phyloP scores from a whole-genome alignment of 2,113 vertebrate species.

The Gymnogyps californianus region DNA sequence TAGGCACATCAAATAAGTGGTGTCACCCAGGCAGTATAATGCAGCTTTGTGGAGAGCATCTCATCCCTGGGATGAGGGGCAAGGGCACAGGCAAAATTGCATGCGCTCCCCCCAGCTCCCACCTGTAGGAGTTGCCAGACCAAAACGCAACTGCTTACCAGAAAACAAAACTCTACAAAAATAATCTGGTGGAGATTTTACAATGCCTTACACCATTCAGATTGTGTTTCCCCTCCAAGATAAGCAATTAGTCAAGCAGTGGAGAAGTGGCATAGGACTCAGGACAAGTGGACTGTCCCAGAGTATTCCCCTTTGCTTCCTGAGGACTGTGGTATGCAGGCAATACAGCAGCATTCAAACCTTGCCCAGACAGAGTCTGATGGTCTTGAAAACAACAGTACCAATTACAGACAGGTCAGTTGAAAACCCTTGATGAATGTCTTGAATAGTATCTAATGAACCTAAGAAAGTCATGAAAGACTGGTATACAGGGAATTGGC shows the following conservation, averaged over 20 bases:
- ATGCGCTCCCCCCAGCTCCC: accelerated
- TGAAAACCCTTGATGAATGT: background rate
- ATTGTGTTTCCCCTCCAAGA: background rate
- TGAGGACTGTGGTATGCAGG: background rate
- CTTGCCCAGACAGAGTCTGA: background rate
- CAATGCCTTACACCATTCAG: background rate
- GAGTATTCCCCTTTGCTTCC: background rate
- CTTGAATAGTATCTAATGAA: background rate
- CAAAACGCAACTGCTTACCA: background rate
- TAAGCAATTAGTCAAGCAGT: background rate
- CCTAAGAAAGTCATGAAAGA: background rate
- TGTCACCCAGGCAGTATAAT: background rate
- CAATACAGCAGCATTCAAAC: background rate
- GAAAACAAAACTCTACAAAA: background rate
- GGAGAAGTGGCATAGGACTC: background rate
- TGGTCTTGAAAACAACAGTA: background rate
- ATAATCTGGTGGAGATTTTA: background rate
- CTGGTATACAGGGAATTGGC: background rate
- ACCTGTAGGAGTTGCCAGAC: background rate
- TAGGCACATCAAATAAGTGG: background rate
- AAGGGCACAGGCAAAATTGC: background rate
- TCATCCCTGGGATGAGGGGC: background rate
- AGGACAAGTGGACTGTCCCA: background rate
- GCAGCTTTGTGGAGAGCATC: background rate
- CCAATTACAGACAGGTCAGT: background rate